phyloP scores from a whole-genome alignment of 2,113 vertebrate genomes.

The Tyrannus savana region DNA sequence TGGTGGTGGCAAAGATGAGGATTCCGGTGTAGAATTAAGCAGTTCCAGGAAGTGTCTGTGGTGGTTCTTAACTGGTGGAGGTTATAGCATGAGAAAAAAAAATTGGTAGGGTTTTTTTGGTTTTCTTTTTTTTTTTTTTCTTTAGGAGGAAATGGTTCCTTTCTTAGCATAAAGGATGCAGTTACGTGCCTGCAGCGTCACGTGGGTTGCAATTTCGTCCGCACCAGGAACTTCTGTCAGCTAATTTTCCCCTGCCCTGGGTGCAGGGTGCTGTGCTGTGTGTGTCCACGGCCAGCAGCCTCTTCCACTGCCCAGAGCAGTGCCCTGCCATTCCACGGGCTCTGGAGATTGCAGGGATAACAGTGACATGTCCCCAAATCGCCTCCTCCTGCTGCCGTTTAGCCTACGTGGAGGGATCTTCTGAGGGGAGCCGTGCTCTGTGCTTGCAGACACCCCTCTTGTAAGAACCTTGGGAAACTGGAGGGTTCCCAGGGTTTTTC shows the following conservation, averaged over 20 bases:
- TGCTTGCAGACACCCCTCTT: background rate
- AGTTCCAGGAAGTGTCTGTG: conserved; percentile 32
- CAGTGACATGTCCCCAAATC: rapidly evolving
- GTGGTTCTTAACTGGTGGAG: background rate
- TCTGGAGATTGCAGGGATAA: background rate
- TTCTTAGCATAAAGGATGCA: conserved; percentile 66
- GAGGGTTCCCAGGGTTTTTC: background rate
- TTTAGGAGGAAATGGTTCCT: conserved; percentile 60
- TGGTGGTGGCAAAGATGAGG: background rate
- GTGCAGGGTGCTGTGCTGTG: background rate
- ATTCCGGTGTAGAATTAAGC: background rate
- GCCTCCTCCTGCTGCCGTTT: background rate
- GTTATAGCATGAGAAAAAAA: background rate
- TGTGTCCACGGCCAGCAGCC: background rate
- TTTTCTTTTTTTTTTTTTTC: background rate
- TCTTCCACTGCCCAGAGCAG: background rate
- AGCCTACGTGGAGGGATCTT: rapidly evolving
- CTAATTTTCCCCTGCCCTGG: conserved; percentile 2
- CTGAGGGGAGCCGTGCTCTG: background rate
- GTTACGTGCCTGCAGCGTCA: conserved; percentile 39
- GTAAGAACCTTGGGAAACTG: background rate
- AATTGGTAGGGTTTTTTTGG: background rate
- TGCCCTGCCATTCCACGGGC: background rate
- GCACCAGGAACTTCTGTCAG: conserved; percentile 45
- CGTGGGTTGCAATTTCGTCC: background rate